Percentiles rank a stretch among this genome's conserved stretches.
These are phyloP conservation scores for Musca domestica DNA, from an alignment of 1,140 invertebrate species.

Conservation along the genomic window DNA sequence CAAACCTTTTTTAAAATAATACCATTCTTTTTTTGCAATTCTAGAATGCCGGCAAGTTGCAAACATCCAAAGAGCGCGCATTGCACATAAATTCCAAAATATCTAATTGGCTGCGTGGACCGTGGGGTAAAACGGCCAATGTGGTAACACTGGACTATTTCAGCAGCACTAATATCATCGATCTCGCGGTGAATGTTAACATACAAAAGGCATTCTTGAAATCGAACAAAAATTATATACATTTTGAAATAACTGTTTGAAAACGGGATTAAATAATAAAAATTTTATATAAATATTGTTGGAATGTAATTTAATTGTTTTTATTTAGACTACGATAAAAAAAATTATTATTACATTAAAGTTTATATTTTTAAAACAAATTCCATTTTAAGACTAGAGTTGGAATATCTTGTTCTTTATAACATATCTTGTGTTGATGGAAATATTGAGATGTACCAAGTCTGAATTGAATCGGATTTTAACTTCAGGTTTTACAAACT, in stretches of 20 bases:
- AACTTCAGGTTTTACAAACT: too few relatives aligned
- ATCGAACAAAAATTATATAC: constrained; percentile 35
- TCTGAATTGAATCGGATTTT: too few relatives aligned
- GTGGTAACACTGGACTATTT: constrained; percentile 63
- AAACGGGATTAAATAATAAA: too few relatives aligned
- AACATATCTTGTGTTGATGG: too few relatives aligned
- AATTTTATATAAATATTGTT: too few relatives aligned
- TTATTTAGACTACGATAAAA: too few relatives aligned
- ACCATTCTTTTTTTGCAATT: neutral
- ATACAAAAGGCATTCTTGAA: constrained; percentile 40
- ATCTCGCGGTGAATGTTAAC: constrained; percentile 56
- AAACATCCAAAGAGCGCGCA: constrained; percentile 44
- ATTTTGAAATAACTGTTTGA: constrained; percentile 35
- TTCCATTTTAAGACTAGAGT: too few relatives aligned
- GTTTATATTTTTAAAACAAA: too few relatives aligned
- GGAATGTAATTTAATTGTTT: too few relatives aligned
- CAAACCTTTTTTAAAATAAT: neutral
- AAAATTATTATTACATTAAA: too few relatives aligned
- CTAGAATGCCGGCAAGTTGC: constrained; percentile 35
- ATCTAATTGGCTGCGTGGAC: constrained; percentile 41
- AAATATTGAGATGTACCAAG: too few relatives aligned
- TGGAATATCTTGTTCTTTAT: too few relatives aligned
- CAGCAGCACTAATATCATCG: constrained; percentile 61
- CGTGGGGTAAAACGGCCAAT: constrained; percentile 58
- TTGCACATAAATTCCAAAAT: constrained; percentile 41